phyloP scores from a whole-genome alignment of 2,113 vertebrate genomes.

The Upupa epops region DNA sequence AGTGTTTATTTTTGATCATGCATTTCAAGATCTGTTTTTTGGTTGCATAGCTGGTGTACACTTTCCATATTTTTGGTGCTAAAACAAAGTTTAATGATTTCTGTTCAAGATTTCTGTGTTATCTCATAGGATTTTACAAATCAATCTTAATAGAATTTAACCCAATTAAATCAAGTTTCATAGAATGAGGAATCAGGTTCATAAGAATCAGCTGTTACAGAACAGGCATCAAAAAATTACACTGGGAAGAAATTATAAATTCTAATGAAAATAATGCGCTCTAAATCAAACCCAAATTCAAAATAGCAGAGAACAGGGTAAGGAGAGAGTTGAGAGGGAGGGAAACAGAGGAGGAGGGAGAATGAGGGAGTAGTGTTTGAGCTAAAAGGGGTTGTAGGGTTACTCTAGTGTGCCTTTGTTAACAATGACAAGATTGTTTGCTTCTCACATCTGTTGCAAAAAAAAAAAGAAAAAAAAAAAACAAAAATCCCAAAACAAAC shows the following conservation, averaged over 20 bases:
- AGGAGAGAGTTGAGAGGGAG: background rate
- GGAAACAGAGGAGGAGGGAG: background rate
- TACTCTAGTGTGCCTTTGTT: constrained; percentile 57
- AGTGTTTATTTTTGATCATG: background rate
- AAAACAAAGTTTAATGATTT: background rate
- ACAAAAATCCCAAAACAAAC: too few species aligned
- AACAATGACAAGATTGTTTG: constrained; percentile 56
- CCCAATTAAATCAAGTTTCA: background rate
- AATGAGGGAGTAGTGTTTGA: background rate
- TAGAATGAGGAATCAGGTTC: background rate
- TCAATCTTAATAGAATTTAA: background rate
- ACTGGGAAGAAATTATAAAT: background rate
- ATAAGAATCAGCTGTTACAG: background rate
- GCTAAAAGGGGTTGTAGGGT: background rate
- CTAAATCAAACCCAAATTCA: background rate
- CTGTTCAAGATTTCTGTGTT: background rate
- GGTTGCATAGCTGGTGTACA: background rate
- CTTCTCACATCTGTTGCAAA: constrained; percentile 63
- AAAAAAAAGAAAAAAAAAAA: background rate
- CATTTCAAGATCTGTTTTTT: constrained; percentile 11
- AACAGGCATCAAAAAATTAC: background rate
- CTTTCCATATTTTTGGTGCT: background rate
- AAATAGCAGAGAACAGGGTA: background rate
- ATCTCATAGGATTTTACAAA: background rate
- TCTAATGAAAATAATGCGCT: background rate